Evolutionary conservation across 2,113 vertebrate genomes (phyloP).

Genomic region (Phyllopteryx taeniolatus): DNA sequence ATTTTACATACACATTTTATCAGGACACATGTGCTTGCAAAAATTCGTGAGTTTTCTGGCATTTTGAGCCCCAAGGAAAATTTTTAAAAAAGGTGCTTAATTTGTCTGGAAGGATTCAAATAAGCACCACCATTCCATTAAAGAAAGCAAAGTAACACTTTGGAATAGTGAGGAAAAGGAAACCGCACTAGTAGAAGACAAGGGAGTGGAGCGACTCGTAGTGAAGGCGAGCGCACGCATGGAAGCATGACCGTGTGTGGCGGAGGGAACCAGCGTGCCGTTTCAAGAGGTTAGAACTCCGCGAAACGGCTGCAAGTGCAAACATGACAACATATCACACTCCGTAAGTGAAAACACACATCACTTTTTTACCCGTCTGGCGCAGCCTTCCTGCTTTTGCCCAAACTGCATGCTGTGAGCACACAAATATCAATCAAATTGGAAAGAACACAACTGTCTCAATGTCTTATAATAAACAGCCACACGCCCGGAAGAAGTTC

Average conservation of each 20-base stretch:
- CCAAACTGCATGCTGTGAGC: neutral
- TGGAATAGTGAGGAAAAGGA: conserved; percentile 8
- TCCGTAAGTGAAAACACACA: conserved; percentile 41
- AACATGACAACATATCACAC: conserved; percentile 51
- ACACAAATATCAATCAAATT: neutral
- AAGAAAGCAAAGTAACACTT: too few relatives aligned
- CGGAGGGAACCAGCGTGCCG: conserved; percentile 32
- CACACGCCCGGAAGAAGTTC: neutral
- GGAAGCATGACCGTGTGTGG: conserved; percentile 40
- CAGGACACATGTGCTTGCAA: too few relatives aligned
- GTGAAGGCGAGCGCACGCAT: conserved; percentile 43
- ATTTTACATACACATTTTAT: too few relatives aligned
- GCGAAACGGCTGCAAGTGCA: conserved; percentile 31
- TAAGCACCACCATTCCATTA: too few relatives aligned
- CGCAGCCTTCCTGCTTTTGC: neutral
- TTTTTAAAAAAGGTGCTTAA: too few relatives aligned
- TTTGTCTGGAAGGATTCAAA: too few relatives aligned
- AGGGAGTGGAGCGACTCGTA: conserved; percentile 39
- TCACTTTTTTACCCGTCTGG: conserved; percentile 12
- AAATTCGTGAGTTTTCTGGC: too few relatives aligned
- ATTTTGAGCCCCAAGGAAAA: too few relatives aligned
- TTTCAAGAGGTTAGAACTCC: conserved; percentile 37
- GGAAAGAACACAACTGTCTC: neutral
- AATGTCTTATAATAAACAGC: neutral
- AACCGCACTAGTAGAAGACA: conserved; percentile 35